Evolutionary conservation across 2,113 vertebrate species (phyloP).

Genomic region (Nesoenas mayeri): DNA sequence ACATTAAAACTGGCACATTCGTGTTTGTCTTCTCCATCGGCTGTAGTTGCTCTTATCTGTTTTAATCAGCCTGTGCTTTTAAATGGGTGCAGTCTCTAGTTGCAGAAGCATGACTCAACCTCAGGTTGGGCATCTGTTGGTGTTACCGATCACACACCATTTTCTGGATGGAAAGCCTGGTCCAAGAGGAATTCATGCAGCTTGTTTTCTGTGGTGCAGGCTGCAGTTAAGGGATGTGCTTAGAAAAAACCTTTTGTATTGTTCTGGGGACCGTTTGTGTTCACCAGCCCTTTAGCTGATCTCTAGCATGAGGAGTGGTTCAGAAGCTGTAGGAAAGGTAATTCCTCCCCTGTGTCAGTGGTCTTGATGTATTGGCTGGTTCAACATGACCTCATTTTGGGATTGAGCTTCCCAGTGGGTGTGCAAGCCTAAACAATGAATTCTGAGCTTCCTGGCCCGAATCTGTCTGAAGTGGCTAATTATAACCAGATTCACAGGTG

Average conservation of each 20-base stretch:
- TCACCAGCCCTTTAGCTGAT: neutral
- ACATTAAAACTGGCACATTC: neutral
- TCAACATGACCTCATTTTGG: constrained; percentile 18
- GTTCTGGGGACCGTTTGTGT: neutral
- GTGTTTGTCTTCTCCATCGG: neutral
- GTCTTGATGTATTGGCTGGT: neutral
- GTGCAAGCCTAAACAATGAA: constrained; percentile 7
- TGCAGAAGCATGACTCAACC: neutral
- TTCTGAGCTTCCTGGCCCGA: constrained; percentile 16
- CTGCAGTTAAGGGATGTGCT: neutral
- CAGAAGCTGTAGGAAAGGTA: neutral
- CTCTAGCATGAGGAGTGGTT: neutral
- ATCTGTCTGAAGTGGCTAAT: constrained; percentile 46
- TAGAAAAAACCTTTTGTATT: neutral
- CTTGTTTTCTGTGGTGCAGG: neutral
- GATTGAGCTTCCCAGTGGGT: neutral
- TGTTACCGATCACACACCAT: neutral
- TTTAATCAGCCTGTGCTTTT: neutral
- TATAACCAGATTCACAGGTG: constrained; percentile 50
- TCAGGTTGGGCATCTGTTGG: neutral
- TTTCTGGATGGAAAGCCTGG: neutral
- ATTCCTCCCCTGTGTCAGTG: neutral
- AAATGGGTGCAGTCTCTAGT: neutral
- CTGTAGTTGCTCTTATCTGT: neutral
- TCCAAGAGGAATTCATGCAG: neutral